Percentiles rank a stretch among this genome's conserved stretches.
phyloP scores from a whole-genome alignment of 1,140 invertebrate genomes.

The Linepithema humile region DNA sequence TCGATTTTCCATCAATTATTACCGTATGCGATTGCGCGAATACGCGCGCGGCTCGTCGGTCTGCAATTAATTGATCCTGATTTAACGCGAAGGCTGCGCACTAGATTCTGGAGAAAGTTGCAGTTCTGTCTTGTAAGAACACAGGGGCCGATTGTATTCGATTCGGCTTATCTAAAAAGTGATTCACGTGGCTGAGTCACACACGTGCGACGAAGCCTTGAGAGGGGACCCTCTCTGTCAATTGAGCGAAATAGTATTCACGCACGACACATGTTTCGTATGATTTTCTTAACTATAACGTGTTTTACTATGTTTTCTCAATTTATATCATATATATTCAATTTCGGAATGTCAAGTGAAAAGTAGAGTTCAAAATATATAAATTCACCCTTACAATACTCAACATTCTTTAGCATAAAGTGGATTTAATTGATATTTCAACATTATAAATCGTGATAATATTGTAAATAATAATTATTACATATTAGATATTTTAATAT shows the following conservation, averaged over 20 bases:
- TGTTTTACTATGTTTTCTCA: no score
- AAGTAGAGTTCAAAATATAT: no score
- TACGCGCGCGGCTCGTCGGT: background rate
- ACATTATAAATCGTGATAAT: no score
- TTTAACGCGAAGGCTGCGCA: constrained; percentile 4
- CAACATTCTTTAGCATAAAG: no score
- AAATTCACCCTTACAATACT: no score
- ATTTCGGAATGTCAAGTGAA: no score
- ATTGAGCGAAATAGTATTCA: constrained; percentile 22
- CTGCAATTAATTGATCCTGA: constrained; percentile 32
- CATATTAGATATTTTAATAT: no score
- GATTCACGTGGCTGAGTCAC: constrained; percentile 52
- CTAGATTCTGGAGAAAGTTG: constrained; percentile 38
- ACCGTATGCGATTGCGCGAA: background rate
- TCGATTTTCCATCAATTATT: background rate
- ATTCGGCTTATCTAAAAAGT: constrained; percentile 50
- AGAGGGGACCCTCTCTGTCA: constrained; percentile 3
- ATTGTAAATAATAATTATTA: no score
- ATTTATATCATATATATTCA: no score
- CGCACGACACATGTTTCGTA: background rate
- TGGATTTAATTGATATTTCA: no score
- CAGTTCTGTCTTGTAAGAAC: constrained; percentile 29
- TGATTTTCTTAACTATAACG: background rate
- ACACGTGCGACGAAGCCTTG: constrained; percentile 32
- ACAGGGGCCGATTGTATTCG: constrained; percentile 52